Conservation (phyloP, 2,797 vertebrate species). For the Sebastes vulpes region DNA sequence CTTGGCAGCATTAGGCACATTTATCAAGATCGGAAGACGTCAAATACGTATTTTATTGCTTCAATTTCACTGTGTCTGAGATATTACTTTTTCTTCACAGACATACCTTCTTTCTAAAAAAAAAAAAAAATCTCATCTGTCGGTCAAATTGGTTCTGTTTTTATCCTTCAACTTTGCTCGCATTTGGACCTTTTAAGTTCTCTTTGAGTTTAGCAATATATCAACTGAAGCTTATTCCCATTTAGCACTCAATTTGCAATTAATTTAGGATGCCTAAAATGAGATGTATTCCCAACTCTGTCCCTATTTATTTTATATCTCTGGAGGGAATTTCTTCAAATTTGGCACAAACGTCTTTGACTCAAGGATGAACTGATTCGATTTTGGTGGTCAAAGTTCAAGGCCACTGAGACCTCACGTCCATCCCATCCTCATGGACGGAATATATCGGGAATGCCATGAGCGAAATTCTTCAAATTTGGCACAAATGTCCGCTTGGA, state of each 20-base stretch:
- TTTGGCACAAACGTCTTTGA: not conserved
- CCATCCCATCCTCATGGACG: not conserved
- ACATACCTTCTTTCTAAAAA: not conserved
- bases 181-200: not conserved
- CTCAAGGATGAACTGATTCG: not conserved
- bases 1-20: not conserved
- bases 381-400: not conserved
- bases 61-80: not conserved
- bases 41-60: not conserved
- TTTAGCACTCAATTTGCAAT: not conserved
- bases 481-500: not conserved
- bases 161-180: not conserved
- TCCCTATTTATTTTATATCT: not conserved
- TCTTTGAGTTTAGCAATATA: not conserved
- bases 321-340: not conserved
- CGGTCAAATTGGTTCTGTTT: not conserved
- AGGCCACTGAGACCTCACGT: rapidly evolving
- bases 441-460: not conserved
- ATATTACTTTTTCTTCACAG: not conserved
- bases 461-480: not conserved
- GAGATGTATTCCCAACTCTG: not conserved
- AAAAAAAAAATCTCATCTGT: not conserved
- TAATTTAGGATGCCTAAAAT: not conserved
- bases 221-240: not conserved
- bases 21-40: too few relatives aligned